A percentile compares a stretch with the other conserved stretches of the same genome.
phyloP scores from a whole-genome alignment of 2,888 invertebrate species.

The Drosophila nigricruria region DNA sequence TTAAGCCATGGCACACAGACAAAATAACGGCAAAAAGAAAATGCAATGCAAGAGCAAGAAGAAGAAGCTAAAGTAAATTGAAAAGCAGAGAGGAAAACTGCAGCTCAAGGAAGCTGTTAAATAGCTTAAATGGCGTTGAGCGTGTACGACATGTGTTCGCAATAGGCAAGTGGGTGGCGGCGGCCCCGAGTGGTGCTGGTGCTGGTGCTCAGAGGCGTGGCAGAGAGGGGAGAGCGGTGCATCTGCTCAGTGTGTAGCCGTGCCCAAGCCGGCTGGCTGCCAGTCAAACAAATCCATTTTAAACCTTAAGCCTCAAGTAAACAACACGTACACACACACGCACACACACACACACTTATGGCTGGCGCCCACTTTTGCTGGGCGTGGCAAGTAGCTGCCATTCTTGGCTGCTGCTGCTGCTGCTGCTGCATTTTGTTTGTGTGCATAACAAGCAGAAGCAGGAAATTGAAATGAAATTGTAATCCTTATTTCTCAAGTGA shows the following conservation, averaged over 20 bases:
- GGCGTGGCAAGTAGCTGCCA: slow-evolving; percentile 60
- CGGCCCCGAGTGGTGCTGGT: not conserved
- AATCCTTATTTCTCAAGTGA: slow-evolving; percentile 72
- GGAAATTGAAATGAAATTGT: slow-evolving; percentile 79
- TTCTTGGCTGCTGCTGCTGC: slow-evolving; percentile 53
- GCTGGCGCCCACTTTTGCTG: slow-evolving; percentile 27
- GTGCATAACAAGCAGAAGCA: slow-evolving; percentile 62
- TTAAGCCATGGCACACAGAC: slow-evolving; percentile 66
- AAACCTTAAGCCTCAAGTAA: slow-evolving; percentile 78
- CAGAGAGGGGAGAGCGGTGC: not conserved
- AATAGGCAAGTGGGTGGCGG: slow-evolving; percentile 22
- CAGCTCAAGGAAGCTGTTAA: slow-evolving; percentile 67
- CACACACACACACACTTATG: slow-evolving; percentile 20
- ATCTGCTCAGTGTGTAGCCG: slow-evolving; percentile 53
- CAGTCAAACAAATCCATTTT: slow-evolving; percentile 80
- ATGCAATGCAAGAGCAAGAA: slow-evolving; percentile 40
- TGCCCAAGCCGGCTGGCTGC: slow-evolving; percentile 71
- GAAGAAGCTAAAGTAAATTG: slow-evolving; percentile 60
- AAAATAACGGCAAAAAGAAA: slow-evolving; percentile 36
- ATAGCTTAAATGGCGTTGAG: slow-evolving; percentile 71
- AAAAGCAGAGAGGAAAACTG: slow-evolving; percentile 61
- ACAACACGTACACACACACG: slow-evolving; percentile 63
- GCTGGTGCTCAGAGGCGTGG: not conserved
- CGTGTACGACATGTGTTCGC: slow-evolving; percentile 73
- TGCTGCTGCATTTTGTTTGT: slow-evolving; percentile 61